Evolutionary conservation across 2,797 vertebrate species (phyloP).

Genomic region (Rhinella marina): DNA sequence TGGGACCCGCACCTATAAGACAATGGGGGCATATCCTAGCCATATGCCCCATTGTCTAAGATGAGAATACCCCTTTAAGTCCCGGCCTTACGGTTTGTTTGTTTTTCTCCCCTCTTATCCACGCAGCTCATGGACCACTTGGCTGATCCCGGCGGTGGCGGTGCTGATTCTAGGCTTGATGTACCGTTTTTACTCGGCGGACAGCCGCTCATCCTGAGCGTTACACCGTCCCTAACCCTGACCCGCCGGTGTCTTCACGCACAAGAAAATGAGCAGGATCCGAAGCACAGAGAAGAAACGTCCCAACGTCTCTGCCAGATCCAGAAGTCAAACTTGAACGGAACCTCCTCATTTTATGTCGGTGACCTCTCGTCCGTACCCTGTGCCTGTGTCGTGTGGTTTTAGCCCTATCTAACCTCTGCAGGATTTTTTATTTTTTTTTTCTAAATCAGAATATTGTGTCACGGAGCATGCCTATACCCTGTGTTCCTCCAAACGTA

Average conservation of each 20-base stretch:
- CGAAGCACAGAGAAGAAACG: neutral
- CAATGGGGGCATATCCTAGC: too few relatives aligned
- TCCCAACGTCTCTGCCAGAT: constrained; percentile 36
- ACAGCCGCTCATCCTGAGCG: constrained; percentile 82
- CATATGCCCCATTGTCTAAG: too few relatives aligned
- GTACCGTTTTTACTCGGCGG: constrained; percentile 86
- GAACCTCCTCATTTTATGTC: constrained; percentile 23
- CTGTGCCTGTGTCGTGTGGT: constrained; percentile 32
- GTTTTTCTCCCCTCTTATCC: constrained; percentile 36
- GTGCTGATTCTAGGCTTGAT: constrained; percentile 80
- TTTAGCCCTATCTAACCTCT: constrained; percentile 25
- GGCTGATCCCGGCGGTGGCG: constrained; percentile 86
- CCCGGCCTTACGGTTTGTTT: neutral
- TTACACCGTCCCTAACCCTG: constrained; percentile 18
- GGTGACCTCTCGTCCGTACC: constrained; percentile 22
- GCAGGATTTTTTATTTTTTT: constrained; percentile 34
- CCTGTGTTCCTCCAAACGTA: neutral
- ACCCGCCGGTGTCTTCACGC: constrained; percentile 46
- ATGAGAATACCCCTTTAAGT: too few relatives aligned
- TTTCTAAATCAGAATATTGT: constrained; percentile 13
- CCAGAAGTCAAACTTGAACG: neutral
- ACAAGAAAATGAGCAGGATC: constrained; percentile 53
- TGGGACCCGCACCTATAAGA: too few relatives aligned
- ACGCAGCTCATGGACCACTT: constrained; percentile 82
- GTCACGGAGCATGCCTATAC: constrained; percentile 41